A percentile compares a stretch with the other conserved stretches of the same genome.
These are phyloP conservation scores for Cotesia typhae DNA, from an alignment of 1,140 invertebrate species.

Conservation along the genomic window DNA sequence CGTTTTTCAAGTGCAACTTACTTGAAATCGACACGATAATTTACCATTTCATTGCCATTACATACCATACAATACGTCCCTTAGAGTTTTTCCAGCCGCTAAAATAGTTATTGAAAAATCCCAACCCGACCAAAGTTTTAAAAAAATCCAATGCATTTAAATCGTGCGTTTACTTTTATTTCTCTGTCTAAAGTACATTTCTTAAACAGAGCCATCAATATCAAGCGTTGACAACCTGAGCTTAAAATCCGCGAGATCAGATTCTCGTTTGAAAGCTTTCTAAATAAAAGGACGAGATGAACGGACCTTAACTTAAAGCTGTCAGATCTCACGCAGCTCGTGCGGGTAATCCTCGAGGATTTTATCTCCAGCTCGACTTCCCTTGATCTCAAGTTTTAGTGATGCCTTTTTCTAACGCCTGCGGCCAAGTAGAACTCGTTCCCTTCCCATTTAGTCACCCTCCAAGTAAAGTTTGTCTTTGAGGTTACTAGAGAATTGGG, in stretches of 20 bases:
- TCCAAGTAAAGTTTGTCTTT: constrained; percentile 12
- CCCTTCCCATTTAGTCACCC: constrained; percentile 6
- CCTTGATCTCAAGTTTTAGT: not conserved
- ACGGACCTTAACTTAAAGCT: not conserved
- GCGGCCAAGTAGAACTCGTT: too few relatives aligned
- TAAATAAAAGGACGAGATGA: not conserved
- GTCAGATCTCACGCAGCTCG: not conserved
- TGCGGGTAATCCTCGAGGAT: constrained; percentile 9
- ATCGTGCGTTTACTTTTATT: constrained; percentile 37
- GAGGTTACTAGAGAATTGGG: constrained; percentile 5
- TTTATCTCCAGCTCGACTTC: not conserved
- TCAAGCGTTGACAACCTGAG: not conserved
- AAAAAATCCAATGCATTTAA: constrained; percentile 46
- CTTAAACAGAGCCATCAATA: too few relatives aligned
- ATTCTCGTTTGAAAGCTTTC: constrained; percentile 25
- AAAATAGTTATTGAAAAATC: constrained; percentile 7
- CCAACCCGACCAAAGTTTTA: not conserved
- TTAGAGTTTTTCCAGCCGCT: not conserved
- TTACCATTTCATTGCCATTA: not conserved
- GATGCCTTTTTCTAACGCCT: too few relatives aligned
- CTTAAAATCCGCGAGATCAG: constrained; percentile 16
- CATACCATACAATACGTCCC: not conserved
- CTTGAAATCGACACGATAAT: constrained; percentile 4
- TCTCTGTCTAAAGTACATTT: too few relatives aligned
- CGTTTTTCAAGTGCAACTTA: too few relatives aligned